Evolutionary conservation across 2,888 invertebrate species (phyloP).

Genomic region (Pyrocoelia pectoralis): DNA sequence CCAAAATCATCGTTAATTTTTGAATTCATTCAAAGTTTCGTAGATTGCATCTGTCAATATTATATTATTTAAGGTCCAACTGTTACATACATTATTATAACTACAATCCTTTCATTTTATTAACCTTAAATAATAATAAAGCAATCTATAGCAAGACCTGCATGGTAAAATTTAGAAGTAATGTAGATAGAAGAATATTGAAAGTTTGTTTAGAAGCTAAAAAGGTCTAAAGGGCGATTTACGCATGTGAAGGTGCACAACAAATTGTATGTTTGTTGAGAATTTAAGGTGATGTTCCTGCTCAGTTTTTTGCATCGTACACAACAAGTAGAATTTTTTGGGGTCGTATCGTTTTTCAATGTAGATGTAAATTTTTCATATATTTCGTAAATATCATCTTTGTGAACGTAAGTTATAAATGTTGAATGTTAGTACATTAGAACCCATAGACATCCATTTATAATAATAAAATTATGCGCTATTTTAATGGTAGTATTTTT

Average conservation of each 20-base stretch:
- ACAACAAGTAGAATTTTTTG: conserved; percentile 33
- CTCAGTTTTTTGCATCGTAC: conserved; percentile 33
- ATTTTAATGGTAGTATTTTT: no score
- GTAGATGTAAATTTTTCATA: conserved; percentile 26
- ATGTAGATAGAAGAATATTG: background rate
- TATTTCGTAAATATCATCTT: conserved; percentile 32
- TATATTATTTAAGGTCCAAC: no score
- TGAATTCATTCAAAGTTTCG: conserved; percentile 7
- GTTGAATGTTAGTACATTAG: conserved; percentile 34
- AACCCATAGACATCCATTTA: conserved; percentile 20
- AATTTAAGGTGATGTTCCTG: conserved; percentile 31
- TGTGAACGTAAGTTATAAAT: conserved; percentile 36
- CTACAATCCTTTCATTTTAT: no score
- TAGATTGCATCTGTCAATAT: no score
- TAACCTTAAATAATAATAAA: no score
- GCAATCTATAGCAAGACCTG: no score
- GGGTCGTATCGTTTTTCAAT: conserved; percentile 29
- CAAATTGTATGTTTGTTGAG: conserved; percentile 31
- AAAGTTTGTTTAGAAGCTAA: background rate
- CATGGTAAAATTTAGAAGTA: no score
- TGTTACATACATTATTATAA: no score
- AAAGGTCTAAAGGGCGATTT: conserved; percentile 11
- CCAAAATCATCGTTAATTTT: conserved; percentile 4
- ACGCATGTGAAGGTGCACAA: conserved; percentile 33
- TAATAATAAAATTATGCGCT: no score